Base-by-base conservation (phyloP, 2,113 vertebrate species). In the Leucoraja erinaceus region DNA sequence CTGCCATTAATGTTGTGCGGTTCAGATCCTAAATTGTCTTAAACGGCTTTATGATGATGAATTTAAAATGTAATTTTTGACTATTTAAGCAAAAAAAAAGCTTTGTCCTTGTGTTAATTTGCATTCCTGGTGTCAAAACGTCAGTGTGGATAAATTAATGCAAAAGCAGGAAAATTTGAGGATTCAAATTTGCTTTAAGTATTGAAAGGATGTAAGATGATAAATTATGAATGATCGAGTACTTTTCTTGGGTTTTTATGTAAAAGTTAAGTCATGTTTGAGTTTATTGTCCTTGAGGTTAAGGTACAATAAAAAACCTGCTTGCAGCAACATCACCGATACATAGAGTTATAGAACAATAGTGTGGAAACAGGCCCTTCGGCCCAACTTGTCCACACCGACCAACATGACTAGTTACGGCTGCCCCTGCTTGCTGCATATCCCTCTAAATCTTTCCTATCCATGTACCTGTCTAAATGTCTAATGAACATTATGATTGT, bases 11-110 rank as follows among this genome's bases (percentile, higher is more conserved):
- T 88, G 59, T 86, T 56, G 28, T 86, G 59, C 61, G 81, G 56
- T 61, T 88, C 59, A 88, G 59, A 63, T 88, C 59, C n/a, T 88
- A 88, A 66, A n/a, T 61, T n/a, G 28, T 88, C 59, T 88, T 31
- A 66, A 66, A 88, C 16, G 61, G n/a, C 83, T 88, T 66, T 66
- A 88, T 66, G 63, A 63, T 88, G 63, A 63, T 88, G 56, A 88
- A 88, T 88, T 63, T 88, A 66, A 88, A 88, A 88, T 63, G 83
- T 88, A 56, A 63, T 88, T 88, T 88, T 88, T 31, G 59, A 63
- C 83, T 63, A 14, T 88, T 88, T 63, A 88, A 88, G 31, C 61
- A 88, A 63, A 88, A 88, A 84, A 47, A 88, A 31, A 31, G 28
- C 28, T 88, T 88, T 66, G 59, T n/a, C 59, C n/a, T 86, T 6